Conservation (phyloP, 2,888 invertebrate species). For the Drosophila lutescens region DNA sequence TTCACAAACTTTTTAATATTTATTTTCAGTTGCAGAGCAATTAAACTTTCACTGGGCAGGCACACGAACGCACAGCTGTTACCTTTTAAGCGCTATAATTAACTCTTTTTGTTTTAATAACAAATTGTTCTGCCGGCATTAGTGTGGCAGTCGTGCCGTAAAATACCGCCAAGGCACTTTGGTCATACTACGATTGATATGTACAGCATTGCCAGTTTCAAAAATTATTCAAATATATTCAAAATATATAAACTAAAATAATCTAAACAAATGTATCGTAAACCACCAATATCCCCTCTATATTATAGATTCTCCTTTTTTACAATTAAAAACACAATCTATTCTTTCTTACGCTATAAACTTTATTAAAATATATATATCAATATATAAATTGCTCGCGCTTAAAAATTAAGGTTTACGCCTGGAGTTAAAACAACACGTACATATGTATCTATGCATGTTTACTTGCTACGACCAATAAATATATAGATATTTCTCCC, state of each 20-base stretch:
- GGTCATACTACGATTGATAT: too few species aligned
- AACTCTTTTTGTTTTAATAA: slow-evolving; percentile 22
- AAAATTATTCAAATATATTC: neutral
- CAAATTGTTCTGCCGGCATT: slow-evolving; percentile 23
- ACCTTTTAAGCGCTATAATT: slow-evolving; percentile 29
- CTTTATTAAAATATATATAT: slow-evolving; percentile 76
- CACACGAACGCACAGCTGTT: slow-evolving; percentile 7
- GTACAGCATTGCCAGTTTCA: neutral
- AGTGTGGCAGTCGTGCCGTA: slow-evolving; percentile 5
- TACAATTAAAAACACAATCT: neutral
- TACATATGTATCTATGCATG: slow-evolving; percentile 37
- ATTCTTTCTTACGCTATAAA: slow-evolving; percentile 65
- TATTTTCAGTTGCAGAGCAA: slow-evolving; percentile 1
- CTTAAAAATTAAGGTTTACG: slow-evolving; percentile 68
- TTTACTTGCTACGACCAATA: slow-evolving; percentile 64
- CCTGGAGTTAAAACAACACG: slow-evolving; percentile 68
- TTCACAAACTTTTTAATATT: neutral
- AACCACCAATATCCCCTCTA: too few species aligned
- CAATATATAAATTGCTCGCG: slow-evolving; percentile 70
- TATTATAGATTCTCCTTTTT: neutral
- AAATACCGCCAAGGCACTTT: neutral
- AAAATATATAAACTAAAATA: too few species aligned
- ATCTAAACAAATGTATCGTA: too few species aligned
- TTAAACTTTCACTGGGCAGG: neutral
- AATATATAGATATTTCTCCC: slow-evolving; percentile 58